phyloP scores from a whole-genome alignment of 2,797 vertebrate genomes.

The Petrocephalus schoutedeni region DNA sequence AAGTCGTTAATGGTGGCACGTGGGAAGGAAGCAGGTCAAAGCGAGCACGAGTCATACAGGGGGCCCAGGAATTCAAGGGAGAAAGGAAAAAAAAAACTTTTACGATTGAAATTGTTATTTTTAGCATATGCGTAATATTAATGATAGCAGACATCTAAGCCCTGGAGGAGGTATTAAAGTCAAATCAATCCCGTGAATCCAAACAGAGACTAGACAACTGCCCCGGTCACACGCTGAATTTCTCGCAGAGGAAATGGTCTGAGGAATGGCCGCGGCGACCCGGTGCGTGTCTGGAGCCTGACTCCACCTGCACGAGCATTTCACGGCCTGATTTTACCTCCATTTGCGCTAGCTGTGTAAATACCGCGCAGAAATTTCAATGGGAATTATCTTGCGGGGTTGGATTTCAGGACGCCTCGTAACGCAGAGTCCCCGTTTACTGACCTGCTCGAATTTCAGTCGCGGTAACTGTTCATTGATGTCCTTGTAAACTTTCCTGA shows the following conservation, averaged over 20 bases:
- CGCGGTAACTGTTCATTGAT: background rate
- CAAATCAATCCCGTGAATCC: background rate
- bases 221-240: background rate
- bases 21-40: background rate
- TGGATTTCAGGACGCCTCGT: background rate
- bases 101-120: slow-evolving; percentile 11
- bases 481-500: background rate
- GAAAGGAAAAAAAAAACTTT: background rate
- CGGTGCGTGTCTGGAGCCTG: background rate
- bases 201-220: background rate
- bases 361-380: background rate
- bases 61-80: background rate
- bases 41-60: background rate
- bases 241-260: background rate
- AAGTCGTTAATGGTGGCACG: background rate
- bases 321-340: background rate
- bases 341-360: background rate
- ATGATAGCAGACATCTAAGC: background rate
- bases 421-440: background rate
- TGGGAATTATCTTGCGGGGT: background rate
- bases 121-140: background rate
- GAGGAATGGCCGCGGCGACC: background rate
- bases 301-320: background rate
- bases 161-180: slow-evolving; percentile 1
- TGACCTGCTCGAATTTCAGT: background rate